phyloP scores from a whole-genome alignment of 1,140 invertebrate genomes.

The Archivesica marissinica region DNA sequence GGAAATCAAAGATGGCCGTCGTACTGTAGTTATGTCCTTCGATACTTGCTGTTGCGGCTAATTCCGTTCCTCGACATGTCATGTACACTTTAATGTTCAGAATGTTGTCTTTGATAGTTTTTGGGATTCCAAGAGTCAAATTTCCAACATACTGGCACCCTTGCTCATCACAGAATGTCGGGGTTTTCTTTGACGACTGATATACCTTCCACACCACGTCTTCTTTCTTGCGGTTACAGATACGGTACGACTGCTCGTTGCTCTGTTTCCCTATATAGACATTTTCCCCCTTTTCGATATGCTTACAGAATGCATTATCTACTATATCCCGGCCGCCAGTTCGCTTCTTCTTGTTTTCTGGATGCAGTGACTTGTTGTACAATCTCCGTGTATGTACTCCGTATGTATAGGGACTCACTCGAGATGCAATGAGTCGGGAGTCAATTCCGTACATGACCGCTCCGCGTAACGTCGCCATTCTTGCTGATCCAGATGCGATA shows the following conservation, averaged over 20 bases:
- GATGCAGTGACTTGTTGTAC: constrained; percentile 10
- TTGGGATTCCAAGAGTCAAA: constrained; percentile 9
- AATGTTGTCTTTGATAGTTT: not conserved
- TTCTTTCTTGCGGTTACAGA: not conserved
- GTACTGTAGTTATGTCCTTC: not conserved
- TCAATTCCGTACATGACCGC: constrained; percentile 52
- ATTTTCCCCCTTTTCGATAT: constrained; percentile 24
- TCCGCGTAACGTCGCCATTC: constrained; percentile 26
- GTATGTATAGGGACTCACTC: constrained; percentile 52
- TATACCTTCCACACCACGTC: constrained; percentile 37
- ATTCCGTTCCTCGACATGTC: constrained; percentile 56
- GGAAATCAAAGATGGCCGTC: constrained; percentile 10
- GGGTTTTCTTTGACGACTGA: not conserved
- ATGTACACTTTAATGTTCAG: constrained; percentile 14
- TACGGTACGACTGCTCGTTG: not conserved
- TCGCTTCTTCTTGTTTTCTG: not conserved
- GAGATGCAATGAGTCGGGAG: constrained; percentile 8
- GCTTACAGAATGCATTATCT: constrained; percentile 33
- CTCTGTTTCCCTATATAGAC: constrained; percentile 2
- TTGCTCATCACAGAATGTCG: constrained; percentile 38
- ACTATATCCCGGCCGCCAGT: not conserved
- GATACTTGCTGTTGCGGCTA: constrained; percentile 26
- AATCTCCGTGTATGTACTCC: constrained; percentile 22
- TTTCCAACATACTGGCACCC: constrained; percentile 17
- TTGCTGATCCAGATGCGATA: not conserved